Conservation (phyloP, 2,797 vertebrate species). For the Ataeniobius toweri region DNA sequence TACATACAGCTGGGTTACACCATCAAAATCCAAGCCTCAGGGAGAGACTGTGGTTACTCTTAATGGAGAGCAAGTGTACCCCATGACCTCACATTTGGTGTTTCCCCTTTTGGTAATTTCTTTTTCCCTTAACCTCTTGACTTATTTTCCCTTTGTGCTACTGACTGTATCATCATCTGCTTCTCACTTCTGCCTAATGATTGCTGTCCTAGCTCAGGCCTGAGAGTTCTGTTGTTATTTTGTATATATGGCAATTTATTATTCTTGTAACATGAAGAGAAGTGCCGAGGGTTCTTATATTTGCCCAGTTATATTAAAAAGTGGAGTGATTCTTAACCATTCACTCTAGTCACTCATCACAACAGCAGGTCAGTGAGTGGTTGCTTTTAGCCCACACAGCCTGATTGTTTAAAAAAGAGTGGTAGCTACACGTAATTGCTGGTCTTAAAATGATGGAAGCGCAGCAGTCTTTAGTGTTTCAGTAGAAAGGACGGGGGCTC, state of each 20-base stretch:
- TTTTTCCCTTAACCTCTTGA: conserved; percentile 49
- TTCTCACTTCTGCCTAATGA: conserved; percentile 57
- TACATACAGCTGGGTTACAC: conserved; percentile 33
- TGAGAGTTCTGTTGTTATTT: neutral
- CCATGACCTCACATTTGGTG: conserved; percentile 62
- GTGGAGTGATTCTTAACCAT: neutral
- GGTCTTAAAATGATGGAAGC: conserved; percentile 26
- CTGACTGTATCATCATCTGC: conserved; percentile 40
- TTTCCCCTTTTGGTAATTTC: conserved; percentile 50
- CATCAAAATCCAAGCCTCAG: conserved; percentile 47
- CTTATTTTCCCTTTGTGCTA: conserved; percentile 38
- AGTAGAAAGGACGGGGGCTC: conserved; percentile 22
- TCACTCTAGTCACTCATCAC: conserved; percentile 6
- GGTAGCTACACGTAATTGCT: conserved; percentile 22
- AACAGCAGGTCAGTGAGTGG: conserved; percentile 1
- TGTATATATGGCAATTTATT: neutral
- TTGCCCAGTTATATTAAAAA: neutral
- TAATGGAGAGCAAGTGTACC: conserved; percentile 56
- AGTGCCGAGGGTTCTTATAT: neutral
- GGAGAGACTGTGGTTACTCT: conserved; percentile 51
- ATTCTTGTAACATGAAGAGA: too few species aligned
- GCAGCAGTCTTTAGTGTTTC: conserved; percentile 31
- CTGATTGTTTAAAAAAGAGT: conserved; percentile 38
- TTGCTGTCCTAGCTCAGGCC: conserved; percentile 30
- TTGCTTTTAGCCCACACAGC: conserved; percentile 18